Evolutionary conservation across 2,113 vertebrate species (phyloP), one percentile per base, ranked within the genome.

Genomic region (Myotis yumanensis): DNA sequence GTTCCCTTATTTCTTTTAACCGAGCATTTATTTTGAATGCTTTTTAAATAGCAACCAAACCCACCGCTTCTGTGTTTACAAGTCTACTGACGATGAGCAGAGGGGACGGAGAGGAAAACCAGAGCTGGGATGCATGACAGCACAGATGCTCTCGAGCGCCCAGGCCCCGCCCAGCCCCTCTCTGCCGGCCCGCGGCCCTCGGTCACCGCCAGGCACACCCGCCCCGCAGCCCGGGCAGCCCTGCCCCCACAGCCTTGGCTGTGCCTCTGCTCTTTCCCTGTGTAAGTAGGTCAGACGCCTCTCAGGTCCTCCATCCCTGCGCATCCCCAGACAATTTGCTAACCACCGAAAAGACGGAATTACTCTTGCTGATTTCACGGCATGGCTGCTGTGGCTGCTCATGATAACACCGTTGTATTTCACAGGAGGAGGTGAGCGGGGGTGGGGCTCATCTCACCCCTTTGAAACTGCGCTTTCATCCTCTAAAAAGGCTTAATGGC

Each of bases 401-500:
- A 43, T 69, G 28, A 20, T 59, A 89, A 71, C 23, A 16, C 11
- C 10, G 52, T 32, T 95, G 72, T 93, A 3, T 85, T 66, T 89
- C 83, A 46, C 69, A n/a, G 28, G 30, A 23, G 46, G 75, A 17
- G 51, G 32, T 54, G 37, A 37, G 18, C 14, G 11, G 40, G 18
- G 12, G 25, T 17, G 10, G 51, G 15, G 64, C 46, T 87, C n/a
- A 83, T 79, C 32, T 79, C 9, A n/a, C 17, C 18, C 48, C 69
- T 89, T 93, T 66, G 43, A 96, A 94, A 35, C 35, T 46, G 40
- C 17, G 48, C 20, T 90, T 91, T 37, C 62, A 48, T 77, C 90
- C 15, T 87, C 17, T 81, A 37, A 54, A 93, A 94, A 48, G 7
- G 16, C 48, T 75, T 71, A 92, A 73, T 73, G 32, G 18, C 25